Conservation (phyloP, 1,140 invertebrate species). For the Solenopsis invicta region DNA sequence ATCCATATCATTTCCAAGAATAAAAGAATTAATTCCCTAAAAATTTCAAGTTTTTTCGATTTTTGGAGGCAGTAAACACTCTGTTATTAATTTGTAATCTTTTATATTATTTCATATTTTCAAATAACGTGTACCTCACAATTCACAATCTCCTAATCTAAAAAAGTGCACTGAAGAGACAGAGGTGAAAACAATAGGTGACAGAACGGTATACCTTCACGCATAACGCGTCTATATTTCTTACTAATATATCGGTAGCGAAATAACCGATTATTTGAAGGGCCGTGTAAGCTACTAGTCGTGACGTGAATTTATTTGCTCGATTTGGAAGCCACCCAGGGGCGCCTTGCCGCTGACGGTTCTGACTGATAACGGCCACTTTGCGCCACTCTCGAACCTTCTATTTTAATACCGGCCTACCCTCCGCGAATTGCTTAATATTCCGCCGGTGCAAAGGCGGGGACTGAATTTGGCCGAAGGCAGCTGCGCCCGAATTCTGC, state of each 20-base stretch:
- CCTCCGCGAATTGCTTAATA: constrained; percentile 78
- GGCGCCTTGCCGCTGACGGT: constrained; percentile 72
- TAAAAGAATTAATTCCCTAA: too few species aligned
- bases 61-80: too few species aligned
- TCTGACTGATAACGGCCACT: constrained; percentile 78
- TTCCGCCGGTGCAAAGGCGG: constrained; percentile 73
- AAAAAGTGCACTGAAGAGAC: background rate
- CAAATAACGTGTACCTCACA: background rate
- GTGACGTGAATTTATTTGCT: constrained; percentile 80
- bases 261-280: constrained; percentile 76
- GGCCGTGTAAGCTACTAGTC: constrained; percentile 69
- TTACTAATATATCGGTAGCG: constrained; percentile 57
- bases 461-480: constrained; percentile 61
- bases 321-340: constrained; percentile 76
- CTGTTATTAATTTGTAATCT: background rate
- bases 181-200: background rate
- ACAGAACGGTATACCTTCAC: background rate
- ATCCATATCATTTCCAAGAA: too few species aligned
- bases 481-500: constrained; percentile 39
- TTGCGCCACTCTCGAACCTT: constrained; percentile 69
- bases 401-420: constrained; percentile 79
- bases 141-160: background rate
- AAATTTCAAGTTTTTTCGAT: too few species aligned
- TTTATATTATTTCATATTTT: background rate
- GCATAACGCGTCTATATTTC: constrained; percentile 27